A percentile compares a stretch with the other conserved stretches of the same genome.
phyloP scores from a whole-genome alignment of 2,888 invertebrate species.

The Prionchulus punctatus region DNA sequence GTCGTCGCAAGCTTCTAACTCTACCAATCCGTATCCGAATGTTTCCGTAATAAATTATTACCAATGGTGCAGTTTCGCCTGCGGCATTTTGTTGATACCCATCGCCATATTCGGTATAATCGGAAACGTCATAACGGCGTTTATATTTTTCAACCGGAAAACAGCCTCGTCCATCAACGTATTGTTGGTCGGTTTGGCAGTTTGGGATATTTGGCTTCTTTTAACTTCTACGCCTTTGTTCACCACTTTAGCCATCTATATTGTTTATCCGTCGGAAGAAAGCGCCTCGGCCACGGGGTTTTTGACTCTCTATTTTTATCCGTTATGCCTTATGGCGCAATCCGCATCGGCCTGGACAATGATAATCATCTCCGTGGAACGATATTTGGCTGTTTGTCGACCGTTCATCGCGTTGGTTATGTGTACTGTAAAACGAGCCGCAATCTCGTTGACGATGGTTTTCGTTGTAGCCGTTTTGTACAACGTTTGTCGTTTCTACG shows the following conservation, averaged over 20 bases:
- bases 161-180: neutral
- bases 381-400: conserved; percentile 9
- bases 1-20: no score
- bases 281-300: neutral
- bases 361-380: conserved; percentile 6
- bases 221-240: neutral
- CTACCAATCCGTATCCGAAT: no score
- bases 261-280: neutral
- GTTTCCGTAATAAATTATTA: no score
- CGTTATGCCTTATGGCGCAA: conserved; percentile 6
- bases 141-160: neutral
- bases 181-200: neutral
- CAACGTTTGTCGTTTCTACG: conserved; percentile 9
- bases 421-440: neutral
- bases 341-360: conserved; percentile 9
- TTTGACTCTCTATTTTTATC: conserved; percentile 6
- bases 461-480: neutral
- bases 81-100: neutral
- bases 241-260: neutral
- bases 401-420: neutral
- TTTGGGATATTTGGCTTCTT: neutral
- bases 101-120: neutral
- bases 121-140: neutral
- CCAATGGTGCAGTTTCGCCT: neutral
- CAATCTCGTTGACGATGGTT: neutral